Evolutionary conservation across 2,888 invertebrate species (phyloP).

Genomic region (Pardosa pseudoannulata): DNA sequence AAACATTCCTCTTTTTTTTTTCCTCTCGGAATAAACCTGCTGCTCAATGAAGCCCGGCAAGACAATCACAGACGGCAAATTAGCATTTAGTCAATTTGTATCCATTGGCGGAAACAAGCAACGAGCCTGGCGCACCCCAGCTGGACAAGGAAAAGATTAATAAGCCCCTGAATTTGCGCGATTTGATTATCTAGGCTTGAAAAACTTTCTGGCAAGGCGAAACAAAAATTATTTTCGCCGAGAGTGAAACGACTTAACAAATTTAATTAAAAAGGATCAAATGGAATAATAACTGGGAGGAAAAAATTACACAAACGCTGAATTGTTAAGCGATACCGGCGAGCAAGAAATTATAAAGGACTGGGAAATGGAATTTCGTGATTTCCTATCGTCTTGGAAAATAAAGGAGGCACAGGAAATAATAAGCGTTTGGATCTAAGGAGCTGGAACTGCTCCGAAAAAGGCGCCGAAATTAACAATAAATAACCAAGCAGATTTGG

Average conservation of each 20-base stretch:
- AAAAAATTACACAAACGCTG: slow-evolving; percentile 57
- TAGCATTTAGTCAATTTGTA: slow-evolving; percentile 72
- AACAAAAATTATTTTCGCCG: slow-evolving; percentile 72
- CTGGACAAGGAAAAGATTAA: slow-evolving; percentile 69
- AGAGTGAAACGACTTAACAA: slow-evolving; percentile 71
- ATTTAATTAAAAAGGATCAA: slow-evolving; percentile 72
- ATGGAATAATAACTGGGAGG: slow-evolving; percentile 65
- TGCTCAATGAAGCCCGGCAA: slow-evolving; percentile 62
- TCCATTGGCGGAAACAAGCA: slow-evolving; percentile 59
- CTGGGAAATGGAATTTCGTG: slow-evolving; percentile 62
- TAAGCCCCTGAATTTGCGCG: slow-evolving; percentile 66
- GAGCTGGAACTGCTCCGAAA: neutral
- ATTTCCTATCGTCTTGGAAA: slow-evolving; percentile 59
- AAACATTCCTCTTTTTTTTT: slow-evolving; percentile 8
- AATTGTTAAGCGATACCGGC: slow-evolving; percentile 61
- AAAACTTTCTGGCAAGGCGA: slow-evolving; percentile 63
- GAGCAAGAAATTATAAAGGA: slow-evolving; percentile 51
- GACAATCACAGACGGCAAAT: slow-evolving; percentile 68
- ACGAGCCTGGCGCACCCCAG: slow-evolving; percentile 26
- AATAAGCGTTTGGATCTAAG: slow-evolving; percentile 33
- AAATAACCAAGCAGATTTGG: slow-evolving; percentile 40
- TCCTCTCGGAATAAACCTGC: slow-evolving; percentile 25
- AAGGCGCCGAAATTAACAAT: slow-evolving; percentile 13
- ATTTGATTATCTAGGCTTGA: slow-evolving; percentile 70
- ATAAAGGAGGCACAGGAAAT: slow-evolving; percentile 35